Base-by-base conservation (phyloP, 2,113 vertebrate species). In the Myocastor coypus region DNA sequence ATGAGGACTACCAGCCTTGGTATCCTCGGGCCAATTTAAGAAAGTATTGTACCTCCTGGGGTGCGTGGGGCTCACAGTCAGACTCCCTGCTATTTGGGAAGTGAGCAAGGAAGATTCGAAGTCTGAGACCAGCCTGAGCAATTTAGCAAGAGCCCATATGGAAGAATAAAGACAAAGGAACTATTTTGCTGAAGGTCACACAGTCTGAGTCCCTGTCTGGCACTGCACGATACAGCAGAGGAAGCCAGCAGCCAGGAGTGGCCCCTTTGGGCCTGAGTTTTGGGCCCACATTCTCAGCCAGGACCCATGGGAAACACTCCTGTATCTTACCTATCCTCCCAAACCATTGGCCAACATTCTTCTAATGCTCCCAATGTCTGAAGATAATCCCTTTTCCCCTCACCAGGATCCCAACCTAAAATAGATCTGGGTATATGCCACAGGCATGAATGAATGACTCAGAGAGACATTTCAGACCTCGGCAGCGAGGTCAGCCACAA, bases 351-450 rank as follows among this genome's bases (percentile, higher is more conserved):
- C 97, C 95, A 96, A 86, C 95, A 97, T 97, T 96, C 94, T 95
- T 95, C 81, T 93, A 89, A 90, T 84, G 88, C 88, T 97, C 89
- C 88, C 95, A 78, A 82, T 82, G 96, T 63, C 95, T 95, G 93
- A 97, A 97, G 96, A 94, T 97, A 97, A 97, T 97, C 94, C 95
- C 52, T 64, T 94, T 97, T 96, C 93, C 95, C 96, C 87, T 96
- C 94, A 97, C 91, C 28, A 20, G 88, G 96, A 97, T 96, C 93
- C 93, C 87, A 68, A 83, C 95, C 85, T 59, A 95, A 98, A 98
- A 97, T 96, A 97, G 94, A 92, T 77, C 95, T 93, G 97, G 83
- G 94, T 55, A 75, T 86, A 63, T 88, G 97, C 90, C 90, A 64
- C 24, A 37, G 94, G 78, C 92, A 94, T 64, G 92, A 92, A 92